A percentile compares a stretch with the other conserved stretches of the same genome.
Evolutionary conservation across 2,797 vertebrate species (phyloP).

Genomic region (Hippocampus kuda): DNA sequence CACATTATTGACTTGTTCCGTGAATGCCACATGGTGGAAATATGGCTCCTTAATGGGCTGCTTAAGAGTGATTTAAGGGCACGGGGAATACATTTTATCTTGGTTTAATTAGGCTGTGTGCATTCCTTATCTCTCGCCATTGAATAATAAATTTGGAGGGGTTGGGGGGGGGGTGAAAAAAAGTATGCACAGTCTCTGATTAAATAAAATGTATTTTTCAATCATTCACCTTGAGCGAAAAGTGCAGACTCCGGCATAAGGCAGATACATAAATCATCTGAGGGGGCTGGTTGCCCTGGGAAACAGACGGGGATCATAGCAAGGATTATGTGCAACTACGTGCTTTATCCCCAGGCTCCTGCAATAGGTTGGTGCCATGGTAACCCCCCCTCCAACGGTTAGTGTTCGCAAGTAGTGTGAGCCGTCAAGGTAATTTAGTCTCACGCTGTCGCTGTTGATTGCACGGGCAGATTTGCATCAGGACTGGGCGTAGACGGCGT

Average conservation of each 20-base stretch:
- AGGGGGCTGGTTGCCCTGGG: slow-evolving; percentile 48
- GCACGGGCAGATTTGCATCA: slow-evolving; percentile 6
- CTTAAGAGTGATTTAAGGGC: not conserved
- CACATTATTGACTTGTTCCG: not conserved
- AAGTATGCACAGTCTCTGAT: not conserved
- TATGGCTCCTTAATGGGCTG: not conserved
- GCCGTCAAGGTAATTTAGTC: slow-evolving; percentile 11
- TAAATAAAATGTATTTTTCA: slow-evolving; percentile 6
- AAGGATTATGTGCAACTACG: slow-evolving; percentile 44
- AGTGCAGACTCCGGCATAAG: slow-evolving; percentile 29
- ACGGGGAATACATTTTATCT: not conserved
- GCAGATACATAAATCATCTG: slow-evolving; percentile 54
- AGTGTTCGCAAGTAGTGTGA: slow-evolving; percentile 25
- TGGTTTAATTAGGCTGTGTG: not conserved
- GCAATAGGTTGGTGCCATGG: slow-evolving; percentile 38
- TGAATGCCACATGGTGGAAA: not conserved
- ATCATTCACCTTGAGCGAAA: not conserved
- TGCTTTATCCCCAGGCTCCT: slow-evolving; percentile 31
- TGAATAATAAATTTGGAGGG: not conserved
- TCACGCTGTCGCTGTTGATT: slow-evolving; percentile 18
- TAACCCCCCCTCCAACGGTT: slow-evolving; percentile 27
- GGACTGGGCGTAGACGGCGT: slow-evolving; percentile 5
- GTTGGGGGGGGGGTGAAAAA: not conserved
- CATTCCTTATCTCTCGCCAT: not conserved
- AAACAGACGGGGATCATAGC: slow-evolving; percentile 47